These are phyloP conservation scores for Ptilodon capucinus DNA, from an alignment of 2,888 invertebrate species.

Conservation along the genomic window DNA sequence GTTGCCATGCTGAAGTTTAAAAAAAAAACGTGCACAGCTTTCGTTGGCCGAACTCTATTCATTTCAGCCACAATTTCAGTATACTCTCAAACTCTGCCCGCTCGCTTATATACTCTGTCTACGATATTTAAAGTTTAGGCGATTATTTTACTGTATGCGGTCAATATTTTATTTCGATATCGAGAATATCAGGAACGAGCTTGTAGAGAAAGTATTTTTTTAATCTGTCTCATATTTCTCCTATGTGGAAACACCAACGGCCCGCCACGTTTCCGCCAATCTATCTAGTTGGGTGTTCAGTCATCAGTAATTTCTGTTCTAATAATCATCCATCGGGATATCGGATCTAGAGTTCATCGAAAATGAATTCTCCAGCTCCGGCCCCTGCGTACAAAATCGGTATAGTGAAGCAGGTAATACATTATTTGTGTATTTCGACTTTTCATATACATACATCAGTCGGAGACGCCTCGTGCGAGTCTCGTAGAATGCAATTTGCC, in stretches of 20 bases:
- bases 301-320: conserved; percentile 59
- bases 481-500: conserved; percentile 61
- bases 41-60: too few species aligned
- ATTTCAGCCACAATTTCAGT: too few species aligned
- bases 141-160: too few species aligned
- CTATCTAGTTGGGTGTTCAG: conserved; percentile 59
- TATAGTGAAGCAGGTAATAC: conserved; percentile 76
- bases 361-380: conserved; percentile 73
- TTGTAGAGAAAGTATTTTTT: conserved; percentile 28
- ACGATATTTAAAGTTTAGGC: not conserved
- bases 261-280: conserved; percentile 78
- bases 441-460: conserved; percentile 33
- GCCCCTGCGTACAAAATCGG: conserved; percentile 68
- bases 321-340: conserved; percentile 48
- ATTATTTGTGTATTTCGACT: conserved; percentile 37
- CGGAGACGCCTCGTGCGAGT: conserved; percentile 65
- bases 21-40: too few species aligned
- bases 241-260: conserved; percentile 58
- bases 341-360: conserved; percentile 43
- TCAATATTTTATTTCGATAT: not conserved
- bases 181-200: conserved; percentile 20
- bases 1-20: too few species aligned
- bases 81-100: too few species aligned
- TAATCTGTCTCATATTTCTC: conserved; percentile 37
- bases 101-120: too few species aligned